These are phyloP conservation scores for Ailurus styani DNA, from an alignment of 2,113 vertebrate genomes.

Conservation along the genomic window DNA sequence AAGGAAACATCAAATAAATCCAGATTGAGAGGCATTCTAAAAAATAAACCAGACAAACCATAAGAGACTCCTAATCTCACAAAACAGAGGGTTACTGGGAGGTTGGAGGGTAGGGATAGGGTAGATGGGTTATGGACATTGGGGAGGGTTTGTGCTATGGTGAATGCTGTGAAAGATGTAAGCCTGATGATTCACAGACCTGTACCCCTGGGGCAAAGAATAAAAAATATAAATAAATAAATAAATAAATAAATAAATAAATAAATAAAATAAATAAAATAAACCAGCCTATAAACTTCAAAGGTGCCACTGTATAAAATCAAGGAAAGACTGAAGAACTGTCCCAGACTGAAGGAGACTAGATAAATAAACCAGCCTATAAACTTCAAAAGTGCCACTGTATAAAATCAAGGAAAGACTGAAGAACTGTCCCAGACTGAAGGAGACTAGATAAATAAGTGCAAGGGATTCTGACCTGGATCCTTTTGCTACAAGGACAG, in stretches of 20 bases:
- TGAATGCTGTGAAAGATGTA: no score
- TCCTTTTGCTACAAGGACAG: not conserved
- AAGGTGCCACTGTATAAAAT: not conserved
- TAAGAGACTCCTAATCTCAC: no score
- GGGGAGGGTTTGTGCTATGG: no score
- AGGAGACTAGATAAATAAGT: not conserved
- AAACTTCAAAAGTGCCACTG: not conserved
- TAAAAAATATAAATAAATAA: no score
- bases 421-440: not conserved
- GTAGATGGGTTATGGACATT: no score
- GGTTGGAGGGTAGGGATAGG: no score
- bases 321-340: not conserved
- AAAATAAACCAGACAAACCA: no score
- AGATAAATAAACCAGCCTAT: not conserved
- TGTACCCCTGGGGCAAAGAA: no score
- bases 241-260: no score
- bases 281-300: not conserved
- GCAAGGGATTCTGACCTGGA: not conserved
- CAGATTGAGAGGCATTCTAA: not conserved
- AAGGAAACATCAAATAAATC: not conserved
- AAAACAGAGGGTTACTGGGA: no score
- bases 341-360: not conserved
- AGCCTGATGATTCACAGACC: no score
- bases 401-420: not conserved
- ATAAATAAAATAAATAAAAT: no score